These are phyloP conservation scores for Adelosebastes latens DNA, from an alignment of 2,797 vertebrate species.

Conservation along the genomic window DNA sequence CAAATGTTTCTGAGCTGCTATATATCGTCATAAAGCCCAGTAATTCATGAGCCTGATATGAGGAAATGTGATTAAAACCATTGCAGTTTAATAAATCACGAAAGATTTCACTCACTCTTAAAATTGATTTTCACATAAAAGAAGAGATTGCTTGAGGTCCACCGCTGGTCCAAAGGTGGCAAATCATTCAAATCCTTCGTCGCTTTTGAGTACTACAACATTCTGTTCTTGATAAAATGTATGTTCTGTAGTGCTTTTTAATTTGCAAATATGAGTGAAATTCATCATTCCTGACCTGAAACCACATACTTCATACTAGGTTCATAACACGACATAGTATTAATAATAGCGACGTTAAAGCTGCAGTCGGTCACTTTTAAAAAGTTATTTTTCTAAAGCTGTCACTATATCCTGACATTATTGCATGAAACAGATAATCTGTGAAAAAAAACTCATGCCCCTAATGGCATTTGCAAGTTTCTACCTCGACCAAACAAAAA, in stretches of 20 bases:
- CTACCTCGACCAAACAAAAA: too few species aligned
- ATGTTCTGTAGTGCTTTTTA: neutral
- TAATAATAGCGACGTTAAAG: neutral
- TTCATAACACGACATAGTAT: neutral
- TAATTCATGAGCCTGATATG: conserved; percentile 34
- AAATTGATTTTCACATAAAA: conserved; percentile 69
- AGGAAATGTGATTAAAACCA: conserved; percentile 59
- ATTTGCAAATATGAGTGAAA: neutral
- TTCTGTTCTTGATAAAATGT: conserved; percentile 6
- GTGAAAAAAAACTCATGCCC: too few species aligned
- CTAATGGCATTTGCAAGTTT: too few species aligned
- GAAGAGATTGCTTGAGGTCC: conserved; percentile 60
- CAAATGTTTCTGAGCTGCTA: conserved; percentile 16
- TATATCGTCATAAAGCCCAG: conserved; percentile 25
- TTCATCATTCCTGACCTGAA: neutral
- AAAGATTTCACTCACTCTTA: conserved; percentile 44
- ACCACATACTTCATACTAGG: neutral
- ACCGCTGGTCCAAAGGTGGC: conserved; percentile 20
- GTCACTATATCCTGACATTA: neutral
- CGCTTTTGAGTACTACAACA: neutral
- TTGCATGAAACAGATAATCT: too few species aligned
- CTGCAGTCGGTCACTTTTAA: too few species aligned
- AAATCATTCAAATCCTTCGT: conserved; percentile 52
- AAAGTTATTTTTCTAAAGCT: too few species aligned
- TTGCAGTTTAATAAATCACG: conserved; percentile 51